A percentile compares a stretch with the other conserved stretches of the same genome.
These are phyloP conservation scores for Eospalax fontanierii DNA, from an alignment of 2,797 vertebrate genomes.

Conservation along the genomic window DNA sequence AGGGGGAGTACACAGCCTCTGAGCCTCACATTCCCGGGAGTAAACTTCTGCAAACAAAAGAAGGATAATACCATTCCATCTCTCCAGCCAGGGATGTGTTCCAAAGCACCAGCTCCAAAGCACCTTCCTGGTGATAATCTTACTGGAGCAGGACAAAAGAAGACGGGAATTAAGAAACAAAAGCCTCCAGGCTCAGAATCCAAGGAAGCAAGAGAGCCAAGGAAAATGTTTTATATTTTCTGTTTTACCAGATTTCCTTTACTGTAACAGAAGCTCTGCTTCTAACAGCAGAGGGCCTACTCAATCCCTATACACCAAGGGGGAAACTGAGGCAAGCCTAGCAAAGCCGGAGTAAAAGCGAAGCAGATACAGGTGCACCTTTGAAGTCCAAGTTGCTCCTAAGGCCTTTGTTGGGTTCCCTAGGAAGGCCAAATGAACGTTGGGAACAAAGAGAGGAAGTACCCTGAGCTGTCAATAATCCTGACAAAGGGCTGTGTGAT, in stretches of 20 bases:
- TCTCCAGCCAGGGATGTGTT: neutral
- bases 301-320: neutral
- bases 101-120: neutral
- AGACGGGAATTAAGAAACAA: conserved; percentile 30
- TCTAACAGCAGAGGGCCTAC: neutral
- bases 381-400: neutral
- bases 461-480: neutral
- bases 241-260: neutral
- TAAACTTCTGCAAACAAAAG: neutral
- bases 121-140: neutral
- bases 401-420: neutral
- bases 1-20: neutral
- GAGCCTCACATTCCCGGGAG: accelerated
- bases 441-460: neutral
- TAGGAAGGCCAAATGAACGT: neutral
- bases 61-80: neutral
- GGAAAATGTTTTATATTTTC: neutral
- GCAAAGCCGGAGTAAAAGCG: neutral
- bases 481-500: neutral
- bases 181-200: conserved; percentile 17
- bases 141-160: neutral
- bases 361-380: neutral
- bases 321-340: neutral
- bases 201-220: neutral
- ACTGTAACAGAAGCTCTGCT: neutral